Evolutionary conservation across 2,888 invertebrate genomes (phyloP).

Genomic region (Leptinotarsa peninsularis): DNA sequence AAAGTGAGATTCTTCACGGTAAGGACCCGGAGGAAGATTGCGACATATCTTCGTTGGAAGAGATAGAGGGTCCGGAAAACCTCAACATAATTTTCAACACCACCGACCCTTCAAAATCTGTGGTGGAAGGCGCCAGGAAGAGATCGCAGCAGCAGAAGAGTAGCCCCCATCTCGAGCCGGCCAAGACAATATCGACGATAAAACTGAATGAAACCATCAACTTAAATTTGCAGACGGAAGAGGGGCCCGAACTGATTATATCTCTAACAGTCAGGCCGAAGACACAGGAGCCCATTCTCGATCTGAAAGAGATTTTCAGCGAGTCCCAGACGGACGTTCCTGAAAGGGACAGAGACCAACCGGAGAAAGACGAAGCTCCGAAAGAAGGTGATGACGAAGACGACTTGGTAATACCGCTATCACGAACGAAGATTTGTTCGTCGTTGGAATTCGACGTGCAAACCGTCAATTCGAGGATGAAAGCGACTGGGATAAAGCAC

Average conservation of each 20-base stretch:
- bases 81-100: conserved; percentile 41
- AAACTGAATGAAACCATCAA: conserved; percentile 48
- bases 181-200: conserved; percentile 32
- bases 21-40: conserved; percentile 4
- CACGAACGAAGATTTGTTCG: conserved; percentile 53
- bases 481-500: conserved; percentile 48
- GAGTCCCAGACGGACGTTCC: conserved; percentile 34
- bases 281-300: conserved; percentile 29
- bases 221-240: conserved; percentile 45
- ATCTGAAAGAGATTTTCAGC: conserved; percentile 48
- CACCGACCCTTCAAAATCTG: conserved; percentile 36
- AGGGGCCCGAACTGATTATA: conserved; percentile 51
- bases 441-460: conserved; percentile 54
- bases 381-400: conserved; percentile 16
- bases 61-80: conserved; percentile 6
- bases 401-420: conserved; percentile 43
- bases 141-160: neutral
- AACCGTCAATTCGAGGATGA: conserved; percentile 47
- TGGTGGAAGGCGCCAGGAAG: conserved; percentile 32
- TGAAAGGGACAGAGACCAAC: conserved; percentile 9
- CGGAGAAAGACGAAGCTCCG: conserved; percentile 2
- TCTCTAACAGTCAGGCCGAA: conserved; percentile 47
- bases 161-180: neutral
- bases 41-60: conserved; percentile 10
- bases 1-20: conserved; percentile 22